phyloP scores from a whole-genome alignment of 1,140 invertebrate species.

The Heliothis virescens region DNA sequence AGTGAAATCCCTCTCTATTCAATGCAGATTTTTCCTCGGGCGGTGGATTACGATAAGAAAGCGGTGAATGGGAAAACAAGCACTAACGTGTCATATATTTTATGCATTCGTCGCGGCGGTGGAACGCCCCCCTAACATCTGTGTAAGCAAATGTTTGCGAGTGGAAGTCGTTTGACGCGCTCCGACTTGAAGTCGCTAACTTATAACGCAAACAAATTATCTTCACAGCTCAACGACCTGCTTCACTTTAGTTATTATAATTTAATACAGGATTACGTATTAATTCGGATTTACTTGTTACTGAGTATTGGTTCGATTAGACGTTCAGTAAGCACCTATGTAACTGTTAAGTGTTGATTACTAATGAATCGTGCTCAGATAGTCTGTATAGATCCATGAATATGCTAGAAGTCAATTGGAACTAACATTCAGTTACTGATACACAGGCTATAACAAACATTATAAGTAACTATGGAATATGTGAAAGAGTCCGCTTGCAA shows the following conservation, averaged over 20 bases:
- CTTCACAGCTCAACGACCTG: constrained; percentile 17
- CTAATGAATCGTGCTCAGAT: too few relatives aligned
- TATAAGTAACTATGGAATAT: too few relatives aligned
- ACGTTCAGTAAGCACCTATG: background rate
- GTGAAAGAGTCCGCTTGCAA: too few relatives aligned
- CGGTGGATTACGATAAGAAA: too few relatives aligned
- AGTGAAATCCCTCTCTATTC: too few relatives aligned
- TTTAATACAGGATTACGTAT: constrained; percentile 17
- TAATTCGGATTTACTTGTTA: background rate
- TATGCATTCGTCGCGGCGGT: background rate
- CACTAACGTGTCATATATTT: background rate
- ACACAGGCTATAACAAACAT: too few relatives aligned
- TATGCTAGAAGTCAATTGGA: too few relatives aligned
- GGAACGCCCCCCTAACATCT: background rate
- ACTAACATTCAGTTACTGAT: too few relatives aligned
- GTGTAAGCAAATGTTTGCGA: constrained; percentile 27
- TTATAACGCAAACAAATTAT: constrained; percentile 42
- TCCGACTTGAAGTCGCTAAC: background rate
- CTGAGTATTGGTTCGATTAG: background rate
- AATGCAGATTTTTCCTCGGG: too few relatives aligned
- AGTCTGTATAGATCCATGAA: too few relatives aligned
- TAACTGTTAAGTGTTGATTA: background rate
- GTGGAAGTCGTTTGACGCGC: constrained; percentile 9
- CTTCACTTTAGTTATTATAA: constrained; percentile 10
- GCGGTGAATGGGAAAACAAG: too few relatives aligned